phyloP scores from a whole-genome alignment of 2,797 vertebrate genomes.

The Chaenodraco wilsoni region DNA sequence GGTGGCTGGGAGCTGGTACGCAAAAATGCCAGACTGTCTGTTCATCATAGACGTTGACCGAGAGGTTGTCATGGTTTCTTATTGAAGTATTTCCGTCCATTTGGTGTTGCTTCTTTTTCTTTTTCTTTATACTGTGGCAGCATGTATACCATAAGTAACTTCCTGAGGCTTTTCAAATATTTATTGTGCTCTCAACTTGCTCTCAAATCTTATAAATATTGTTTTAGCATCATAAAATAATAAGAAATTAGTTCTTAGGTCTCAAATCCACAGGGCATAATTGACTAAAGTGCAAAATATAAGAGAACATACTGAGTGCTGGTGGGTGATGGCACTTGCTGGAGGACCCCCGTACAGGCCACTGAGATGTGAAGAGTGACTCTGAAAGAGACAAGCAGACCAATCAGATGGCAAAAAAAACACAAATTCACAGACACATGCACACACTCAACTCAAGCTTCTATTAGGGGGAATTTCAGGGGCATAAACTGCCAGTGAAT shows the following conservation, averaged over 20 bases:
- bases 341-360: conserved; percentile 88
- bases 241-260: conserved; percentile 8
- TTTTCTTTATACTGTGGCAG: background rate
- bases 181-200: background rate
- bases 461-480: conserved; percentile 49
- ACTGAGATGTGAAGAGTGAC: conserved; percentile 91
- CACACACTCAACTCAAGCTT: conserved; percentile 15
- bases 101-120: conserved; percentile 13
- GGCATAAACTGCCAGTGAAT: conserved; percentile 60
- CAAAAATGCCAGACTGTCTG: conserved; percentile 42
- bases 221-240: conserved; percentile 13
- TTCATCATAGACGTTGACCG: conserved; percentile 33
- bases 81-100: conserved; percentile 32
- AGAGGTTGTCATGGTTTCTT: conserved; percentile 23
- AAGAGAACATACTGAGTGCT: conserved; percentile 88
- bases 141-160: conserved; percentile 5
- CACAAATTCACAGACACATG: conserved; percentile 35
- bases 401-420: conserved; percentile 59
- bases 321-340: conserved; percentile 85
- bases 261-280: conserved; percentile 36
- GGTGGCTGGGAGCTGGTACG: conserved; percentile 49
- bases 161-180: background rate
- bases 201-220: conserved; percentile 11
- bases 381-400: conserved; percentile 82
- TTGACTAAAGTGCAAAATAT: conserved; percentile 38